Conservation (phyloP, 1,140 invertebrate genomes). For the Ctenoplectra terminalis region DNA sequence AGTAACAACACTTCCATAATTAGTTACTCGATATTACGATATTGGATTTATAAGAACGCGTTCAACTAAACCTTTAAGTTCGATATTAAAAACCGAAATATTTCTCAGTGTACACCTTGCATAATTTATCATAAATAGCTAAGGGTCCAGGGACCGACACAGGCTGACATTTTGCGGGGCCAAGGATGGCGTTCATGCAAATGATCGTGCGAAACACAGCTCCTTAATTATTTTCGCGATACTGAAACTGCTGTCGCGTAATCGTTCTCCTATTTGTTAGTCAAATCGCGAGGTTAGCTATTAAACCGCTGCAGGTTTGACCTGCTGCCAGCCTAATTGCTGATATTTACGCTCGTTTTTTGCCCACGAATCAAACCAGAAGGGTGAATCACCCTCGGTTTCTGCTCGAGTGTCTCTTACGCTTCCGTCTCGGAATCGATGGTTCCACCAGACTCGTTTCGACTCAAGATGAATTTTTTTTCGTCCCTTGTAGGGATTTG, state of each 20-base stretch:
- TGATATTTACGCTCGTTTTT: conserved; percentile 54
- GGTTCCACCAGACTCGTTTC: conserved; percentile 62
- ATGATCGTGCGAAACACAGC: conserved; percentile 45
- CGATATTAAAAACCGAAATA: not conserved
- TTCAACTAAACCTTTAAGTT: not conserved
- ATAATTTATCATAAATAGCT: conserved; percentile 41
- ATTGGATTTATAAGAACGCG: too few species aligned
- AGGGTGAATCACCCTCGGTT: conserved; percentile 25
- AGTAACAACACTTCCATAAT: too few species aligned
- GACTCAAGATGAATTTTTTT: conserved; percentile 47
- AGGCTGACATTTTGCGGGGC: not conserved
- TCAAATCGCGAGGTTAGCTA: conserved; percentile 61
- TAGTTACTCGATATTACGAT: too few species aligned
- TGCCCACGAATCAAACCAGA: not conserved
- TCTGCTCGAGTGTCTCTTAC: conserved; percentile 49
- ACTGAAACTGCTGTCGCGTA: conserved; percentile 27
- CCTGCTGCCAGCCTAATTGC: conserved; percentile 22
- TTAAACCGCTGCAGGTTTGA: conserved; percentile 47
- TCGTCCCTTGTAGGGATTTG: conserved; percentile 29
- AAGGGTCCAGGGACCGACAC: not conserved
- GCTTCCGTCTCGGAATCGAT: conserved; percentile 57
- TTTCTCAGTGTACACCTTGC: not conserved
- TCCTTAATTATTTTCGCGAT: conserved; percentile 63
- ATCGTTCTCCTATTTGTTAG: conserved; percentile 65
- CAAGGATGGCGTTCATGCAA: conserved; percentile 51